Evolutionary conservation across 1,140 invertebrate species (phyloP).

Genomic region (Camponotus vicinus): DNA sequence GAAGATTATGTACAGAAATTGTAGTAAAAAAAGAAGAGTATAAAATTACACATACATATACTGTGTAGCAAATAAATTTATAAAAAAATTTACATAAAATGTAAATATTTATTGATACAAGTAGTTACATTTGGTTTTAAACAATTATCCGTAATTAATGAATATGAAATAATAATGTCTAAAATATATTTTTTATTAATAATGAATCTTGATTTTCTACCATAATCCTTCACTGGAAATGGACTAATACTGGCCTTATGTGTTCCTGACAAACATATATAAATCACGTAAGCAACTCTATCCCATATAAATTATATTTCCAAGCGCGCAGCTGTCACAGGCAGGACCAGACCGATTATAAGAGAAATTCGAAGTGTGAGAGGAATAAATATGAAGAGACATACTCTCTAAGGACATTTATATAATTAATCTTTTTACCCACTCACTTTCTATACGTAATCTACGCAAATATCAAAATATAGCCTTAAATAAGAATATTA

Average conservation of each 20-base stretch:
- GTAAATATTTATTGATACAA: neutral
- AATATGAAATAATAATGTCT: neutral
- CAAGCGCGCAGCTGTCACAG: constrained; percentile 35
- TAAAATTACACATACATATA: no score
- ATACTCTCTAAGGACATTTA: neutral
- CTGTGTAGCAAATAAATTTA: no score
- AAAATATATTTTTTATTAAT: neutral
- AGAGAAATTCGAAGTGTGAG: constrained; percentile 27
- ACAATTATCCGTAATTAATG: neutral
- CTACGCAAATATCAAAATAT: constrained; percentile 53
- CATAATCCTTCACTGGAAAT: neutral
- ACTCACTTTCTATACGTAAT: neutral
- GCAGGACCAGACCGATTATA: constrained; percentile 27
- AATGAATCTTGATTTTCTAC: constrained; percentile 13
- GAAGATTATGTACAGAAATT: no score
- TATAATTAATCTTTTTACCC: neutral
- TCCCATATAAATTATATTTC: constrained; percentile 54
- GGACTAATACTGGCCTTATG: constrained; percentile 23
- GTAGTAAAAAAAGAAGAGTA: no score
- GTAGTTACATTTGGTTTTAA: neutral
- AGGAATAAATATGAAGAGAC: constrained; percentile 31
- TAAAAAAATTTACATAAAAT: neutral
- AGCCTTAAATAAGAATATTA: constrained; percentile 47
- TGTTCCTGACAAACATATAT: constrained; percentile 39
- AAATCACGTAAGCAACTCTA: constrained; percentile 42